phyloP scores from a whole-genome alignment of 2,888 invertebrate species.

The Parnassius mnemosyne region DNA sequence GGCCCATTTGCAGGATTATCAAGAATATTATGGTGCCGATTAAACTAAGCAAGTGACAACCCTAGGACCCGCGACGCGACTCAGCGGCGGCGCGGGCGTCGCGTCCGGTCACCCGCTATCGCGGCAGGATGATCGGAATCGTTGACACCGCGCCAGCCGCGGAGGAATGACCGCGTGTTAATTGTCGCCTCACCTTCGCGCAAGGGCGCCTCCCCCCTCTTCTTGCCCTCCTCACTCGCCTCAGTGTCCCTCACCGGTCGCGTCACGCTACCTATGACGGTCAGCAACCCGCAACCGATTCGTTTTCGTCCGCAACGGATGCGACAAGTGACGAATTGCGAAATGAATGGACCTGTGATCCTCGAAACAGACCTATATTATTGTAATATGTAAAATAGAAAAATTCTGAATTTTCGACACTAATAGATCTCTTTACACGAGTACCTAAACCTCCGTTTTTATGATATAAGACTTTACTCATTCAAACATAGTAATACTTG shows the following conservation, averaged over 20 bases:
- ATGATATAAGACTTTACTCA: too few species aligned
- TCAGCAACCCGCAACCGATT: constrained; percentile 35
- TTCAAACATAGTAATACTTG: too few species aligned
- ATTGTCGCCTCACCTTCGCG: constrained; percentile 75
- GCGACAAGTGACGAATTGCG: constrained; percentile 22
- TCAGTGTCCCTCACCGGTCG: constrained; percentile 50
- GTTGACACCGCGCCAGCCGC: constrained; percentile 72
- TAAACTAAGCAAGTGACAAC: constrained; percentile 22
- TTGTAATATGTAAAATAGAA: too few species aligned
- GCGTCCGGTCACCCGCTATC: constrained; percentile 47
- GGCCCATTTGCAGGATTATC: too few species aligned
- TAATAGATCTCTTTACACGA: too few species aligned
- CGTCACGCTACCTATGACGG: constrained; percentile 55
- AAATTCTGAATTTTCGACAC: too few species aligned
- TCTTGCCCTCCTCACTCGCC: constrained; percentile 30
- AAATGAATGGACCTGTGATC: constrained; percentile 9
- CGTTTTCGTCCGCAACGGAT: constrained; percentile 21
- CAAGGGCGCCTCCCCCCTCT: constrained; percentile 37
- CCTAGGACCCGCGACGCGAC: constrained; percentile 50
- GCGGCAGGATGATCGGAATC: constrained; percentile 71
- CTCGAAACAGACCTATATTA: neutral
- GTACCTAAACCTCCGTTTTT: too few species aligned
- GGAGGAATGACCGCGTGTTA: constrained; percentile 75
- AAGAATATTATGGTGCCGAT: too few species aligned
- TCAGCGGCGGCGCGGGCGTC: constrained; percentile 54